phyloP scores from a whole-genome alignment of 2,113 vertebrate genomes.

The Malurus cyaneus region DNA sequence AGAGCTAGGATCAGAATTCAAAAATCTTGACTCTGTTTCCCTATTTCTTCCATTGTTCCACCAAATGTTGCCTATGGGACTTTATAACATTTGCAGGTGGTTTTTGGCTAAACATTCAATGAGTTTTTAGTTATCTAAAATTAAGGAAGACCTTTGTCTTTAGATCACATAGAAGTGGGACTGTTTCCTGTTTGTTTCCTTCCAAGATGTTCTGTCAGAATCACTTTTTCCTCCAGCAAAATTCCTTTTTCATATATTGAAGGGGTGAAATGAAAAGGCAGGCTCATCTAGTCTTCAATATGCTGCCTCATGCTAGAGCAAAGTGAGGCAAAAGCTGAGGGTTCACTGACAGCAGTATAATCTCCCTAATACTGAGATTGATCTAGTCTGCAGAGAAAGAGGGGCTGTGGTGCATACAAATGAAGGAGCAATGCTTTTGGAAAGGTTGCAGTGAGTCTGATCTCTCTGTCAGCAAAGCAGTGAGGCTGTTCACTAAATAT shows the following conservation, averaged over 20 bases:
- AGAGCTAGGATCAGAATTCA: background rate
- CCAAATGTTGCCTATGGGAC: background rate
- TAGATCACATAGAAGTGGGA: background rate
- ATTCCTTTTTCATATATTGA: background rate
- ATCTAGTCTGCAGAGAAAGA: slow-evolving; percentile 10
- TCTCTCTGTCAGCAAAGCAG: background rate
- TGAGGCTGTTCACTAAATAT: background rate
- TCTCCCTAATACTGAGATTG: slow-evolving; percentile 9
- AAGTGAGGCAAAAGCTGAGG: background rate
- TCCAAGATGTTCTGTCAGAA: background rate
- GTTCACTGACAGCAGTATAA: background rate
- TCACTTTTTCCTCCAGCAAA: background rate
- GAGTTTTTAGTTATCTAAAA: background rate
- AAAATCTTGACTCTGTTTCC: background rate
- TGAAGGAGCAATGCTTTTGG: background rate
- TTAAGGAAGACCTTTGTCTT: background rate
- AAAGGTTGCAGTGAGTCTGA: background rate
- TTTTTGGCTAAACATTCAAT: background rate
- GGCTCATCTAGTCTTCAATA: background rate
- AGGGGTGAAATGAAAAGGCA: background rate
- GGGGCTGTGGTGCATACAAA: slow-evolving; percentile 8
- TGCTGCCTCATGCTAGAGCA: background rate
- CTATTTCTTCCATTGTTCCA: background rate
- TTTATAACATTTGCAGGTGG: background rate
- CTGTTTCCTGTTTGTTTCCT: background rate